Evolutionary conservation across 2,888 invertebrate genomes (phyloP).

Genomic region (Caenorhabditis sp.): DNA sequence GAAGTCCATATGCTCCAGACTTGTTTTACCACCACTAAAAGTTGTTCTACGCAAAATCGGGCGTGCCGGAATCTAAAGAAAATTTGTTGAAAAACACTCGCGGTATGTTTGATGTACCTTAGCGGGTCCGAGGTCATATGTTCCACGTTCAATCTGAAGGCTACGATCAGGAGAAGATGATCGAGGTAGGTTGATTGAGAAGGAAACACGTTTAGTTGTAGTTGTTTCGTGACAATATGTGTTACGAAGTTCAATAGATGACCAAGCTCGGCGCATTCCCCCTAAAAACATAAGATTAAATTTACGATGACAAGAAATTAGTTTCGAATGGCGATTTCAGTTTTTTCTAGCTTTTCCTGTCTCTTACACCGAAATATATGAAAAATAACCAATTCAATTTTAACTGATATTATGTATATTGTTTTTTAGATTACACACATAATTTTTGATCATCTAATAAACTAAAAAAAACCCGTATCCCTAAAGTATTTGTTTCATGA

Average conservation of each 20-base stretch:
- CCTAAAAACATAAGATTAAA: not conserved
- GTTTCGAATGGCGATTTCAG: too few relatives aligned
- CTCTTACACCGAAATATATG: too few relatives aligned
- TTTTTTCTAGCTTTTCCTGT: too few relatives aligned
- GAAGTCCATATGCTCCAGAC: conserved; percentile 57
- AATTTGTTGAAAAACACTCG: not conserved
- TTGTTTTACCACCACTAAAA: conserved; percentile 15
- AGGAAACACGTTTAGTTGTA: conserved; percentile 16
- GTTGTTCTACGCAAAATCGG: conserved; percentile 41
- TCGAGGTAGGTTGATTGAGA: conserved; percentile 8
- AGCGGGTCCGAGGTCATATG: conserved; percentile 24
- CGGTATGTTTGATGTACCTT: conserved; percentile 10
- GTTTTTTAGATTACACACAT: too few relatives aligned
- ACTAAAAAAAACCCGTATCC: too few relatives aligned
- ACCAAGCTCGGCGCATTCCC: conserved; percentile 23
- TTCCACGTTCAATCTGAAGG: not conserved
- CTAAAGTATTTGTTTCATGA: too few relatives aligned
- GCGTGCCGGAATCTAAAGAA: conserved; percentile 22
- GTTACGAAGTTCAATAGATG: conserved; percentile 26
- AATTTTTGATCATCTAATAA: too few relatives aligned
- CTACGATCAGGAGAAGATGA: conserved; percentile 18
- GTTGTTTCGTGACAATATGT: conserved; percentile 14
- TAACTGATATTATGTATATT: too few relatives aligned
- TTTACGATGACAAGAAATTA: conserved; percentile 1
- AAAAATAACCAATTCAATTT: too few relatives aligned